Evolutionary conservation across 2,797 vertebrate genomes (phyloP), one percentile per base, ranked within the genome.

Genomic region (Pseudomugil gertrudae): DNA sequence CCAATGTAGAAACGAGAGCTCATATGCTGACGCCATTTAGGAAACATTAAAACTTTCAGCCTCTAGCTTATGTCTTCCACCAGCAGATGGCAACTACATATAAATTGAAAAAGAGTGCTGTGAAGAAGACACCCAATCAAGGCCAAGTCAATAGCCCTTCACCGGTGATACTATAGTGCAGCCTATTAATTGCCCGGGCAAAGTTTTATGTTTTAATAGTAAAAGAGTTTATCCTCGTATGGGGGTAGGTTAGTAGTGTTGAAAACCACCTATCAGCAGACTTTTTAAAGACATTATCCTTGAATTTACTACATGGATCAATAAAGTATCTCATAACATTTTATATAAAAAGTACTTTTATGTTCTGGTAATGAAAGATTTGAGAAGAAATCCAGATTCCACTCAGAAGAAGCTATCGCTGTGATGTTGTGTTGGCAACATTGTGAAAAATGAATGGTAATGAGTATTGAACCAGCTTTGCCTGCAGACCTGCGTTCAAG

Each of bases 1-100:
- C 69, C 67, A 40, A 69, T 65, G 45, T 66, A 64, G 72, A 80
- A 79, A 61, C 45, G 21, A 56, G 43, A 81, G 76, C 78, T 87
- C 69, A 85, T 85, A 70, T 64, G 76, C 66, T 67, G 60, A 78
- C 15, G 14, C 38, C 15, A 15, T 17, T 14, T 38, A 74, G 62
- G 64, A 52, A 80, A 74, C 59, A 74, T 69, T 26, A 84, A 83
- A 80, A 82, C 45, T 62, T 57, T 80, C 30, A 69, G 54, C 26
- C 61, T 83, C 45, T 75, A 77, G 72, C 79, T 47, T 74, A 50
- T 53, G 5, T 66, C 59, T 27, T 14, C 74, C 59, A 79, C 40
- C 7, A n/a, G 40, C 43, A 47, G 9, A 47, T 66, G 70, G 68
- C 80, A 64, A 66, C 79, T 89, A 89, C 87, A 85, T 84, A 89